These are phyloP conservation scores for Dendrocincla fuliginosa DNA, from an alignment of 2,797 vertebrate genomes.

Conservation along the genomic window DNA sequence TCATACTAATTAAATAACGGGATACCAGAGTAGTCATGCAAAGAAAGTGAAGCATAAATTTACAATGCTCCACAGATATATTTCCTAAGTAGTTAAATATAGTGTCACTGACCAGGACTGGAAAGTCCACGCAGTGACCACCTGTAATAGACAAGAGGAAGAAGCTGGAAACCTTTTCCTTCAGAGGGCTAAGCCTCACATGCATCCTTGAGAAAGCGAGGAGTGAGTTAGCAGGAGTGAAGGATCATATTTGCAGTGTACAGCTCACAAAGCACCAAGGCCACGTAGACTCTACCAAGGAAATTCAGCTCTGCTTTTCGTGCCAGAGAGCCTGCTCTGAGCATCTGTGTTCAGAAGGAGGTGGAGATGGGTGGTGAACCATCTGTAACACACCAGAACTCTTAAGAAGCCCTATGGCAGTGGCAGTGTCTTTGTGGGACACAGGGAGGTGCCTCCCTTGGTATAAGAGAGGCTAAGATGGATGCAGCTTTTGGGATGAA, in stretches of 20 bases:
- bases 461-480: not conserved
- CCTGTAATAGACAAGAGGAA: not conserved
- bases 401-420: not conserved
- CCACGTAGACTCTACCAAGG: not conserved
- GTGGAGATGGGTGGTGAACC: not conserved
- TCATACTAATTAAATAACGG: not conserved
- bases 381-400: not conserved
- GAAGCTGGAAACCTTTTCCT: constrained; percentile 4
- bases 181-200: not conserved
- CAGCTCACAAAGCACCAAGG: not conserved
- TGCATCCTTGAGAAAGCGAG: not conserved
- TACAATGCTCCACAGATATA: not conserved
- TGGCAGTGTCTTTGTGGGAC: not conserved
- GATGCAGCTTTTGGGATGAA: not conserved
- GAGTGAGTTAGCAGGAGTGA: not conserved
- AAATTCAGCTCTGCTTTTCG: not conserved
- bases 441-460: not conserved
- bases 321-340: not conserved
- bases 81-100: not conserved
- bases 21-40: not conserved
- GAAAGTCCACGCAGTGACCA: not conserved
- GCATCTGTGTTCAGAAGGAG: not conserved
- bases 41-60: not conserved
- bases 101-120: not conserved
- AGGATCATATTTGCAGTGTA: not conserved